phyloP scores from a whole-genome alignment of 2,888 invertebrate species.

The Ferdinandea cuprea region DNA sequence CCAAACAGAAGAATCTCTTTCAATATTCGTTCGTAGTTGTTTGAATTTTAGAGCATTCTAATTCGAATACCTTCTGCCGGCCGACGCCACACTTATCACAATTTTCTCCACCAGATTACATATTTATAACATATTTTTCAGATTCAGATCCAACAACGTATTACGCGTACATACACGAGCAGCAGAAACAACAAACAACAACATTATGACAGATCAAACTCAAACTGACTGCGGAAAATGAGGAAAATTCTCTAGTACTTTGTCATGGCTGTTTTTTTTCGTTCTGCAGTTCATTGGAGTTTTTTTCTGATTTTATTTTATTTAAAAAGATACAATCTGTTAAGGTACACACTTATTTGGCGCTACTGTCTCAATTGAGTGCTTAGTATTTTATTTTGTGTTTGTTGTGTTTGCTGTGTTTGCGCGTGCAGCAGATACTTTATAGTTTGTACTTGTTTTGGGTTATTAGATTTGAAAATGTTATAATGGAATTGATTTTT shows the following conservation, averaged over 20 bases:
- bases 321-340: slow-evolving; percentile 41
- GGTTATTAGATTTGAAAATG: too few species aligned
- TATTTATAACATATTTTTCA: slow-evolving; percentile 42
- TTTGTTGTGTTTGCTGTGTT: not conserved
- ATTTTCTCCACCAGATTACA: slow-evolving; percentile 50
- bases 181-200: slow-evolving; percentile 8
- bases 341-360: slow-evolving; percentile 45
- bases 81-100: too few species aligned
- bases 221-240: slow-evolving; percentile 46
- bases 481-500: too few species aligned
- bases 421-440: not conserved
- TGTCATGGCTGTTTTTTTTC: slow-evolving; percentile 48
- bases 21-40: slow-evolving; percentile 37
- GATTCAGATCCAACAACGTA: slow-evolving; percentile 31
- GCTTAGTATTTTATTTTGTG: slow-evolving; percentile 13
- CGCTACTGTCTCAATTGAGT: slow-evolving; percentile 12
- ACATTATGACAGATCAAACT: slow-evolving; percentile 25
- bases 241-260: slow-evolving; percentile 53
- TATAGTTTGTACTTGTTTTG: not conserved
- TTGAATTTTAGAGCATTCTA: slow-evolving; percentile 51
- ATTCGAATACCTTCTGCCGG: too few species aligned
- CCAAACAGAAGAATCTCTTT: slow-evolving; percentile 30
- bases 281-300: slow-evolving; percentile 3
- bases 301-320: slow-evolving; percentile 34
- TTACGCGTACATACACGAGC: not conserved